Evolutionary conservation across 1,140 invertebrate species (phyloP), one percentile per base, ranked within the genome.

Genomic region (Magallana ariakensis): DNA sequence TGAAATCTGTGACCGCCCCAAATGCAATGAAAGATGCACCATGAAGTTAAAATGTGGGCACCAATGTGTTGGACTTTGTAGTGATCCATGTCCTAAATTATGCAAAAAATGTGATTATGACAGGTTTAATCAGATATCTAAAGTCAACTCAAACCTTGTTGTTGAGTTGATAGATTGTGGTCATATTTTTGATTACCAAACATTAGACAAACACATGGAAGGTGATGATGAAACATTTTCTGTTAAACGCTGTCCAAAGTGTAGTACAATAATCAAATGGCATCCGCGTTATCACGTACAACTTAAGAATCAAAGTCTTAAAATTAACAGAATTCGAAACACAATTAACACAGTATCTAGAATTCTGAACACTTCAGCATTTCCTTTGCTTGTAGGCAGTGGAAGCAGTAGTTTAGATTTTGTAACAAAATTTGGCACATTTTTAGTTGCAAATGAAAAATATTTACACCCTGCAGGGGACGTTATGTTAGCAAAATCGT

Each of bases 31-130:
- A 56, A 90, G 75, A n/a, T 91, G 90, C 53, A 33, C 57, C 4
- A 87, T 26, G n/a, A 85, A 60, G 10, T 75, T 87, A 6, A 60
- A 54, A 75, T 97, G 97, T 93, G 96, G 95, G 80, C 96, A 97
- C 92, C 91, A 46, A 56, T 97, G 97, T 92, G 91, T 95, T 53
- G 95, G 87, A 11, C 22, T 93, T 16, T 97, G 96, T 93, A 94
- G 95, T 58, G 97, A 97, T 96, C 92, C 96, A 94, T 92, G 95
- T 92, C 96, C 93, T 91, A 80, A 70, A 6, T 13, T 66, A 7
- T 91, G 90, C 60, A 46, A 84, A 10, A 70, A 82, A 2, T 91
- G 90, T 55, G 56, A 89, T 66, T 19, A 7, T 56, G 95, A 95
- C n/a, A 94, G 89, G 96, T 87, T 96, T 0, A 93, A 16, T n/a